Evolutionary conservation across 2,113 vertebrate genomes (phyloP).

Genomic region (Naja naja): DNA sequence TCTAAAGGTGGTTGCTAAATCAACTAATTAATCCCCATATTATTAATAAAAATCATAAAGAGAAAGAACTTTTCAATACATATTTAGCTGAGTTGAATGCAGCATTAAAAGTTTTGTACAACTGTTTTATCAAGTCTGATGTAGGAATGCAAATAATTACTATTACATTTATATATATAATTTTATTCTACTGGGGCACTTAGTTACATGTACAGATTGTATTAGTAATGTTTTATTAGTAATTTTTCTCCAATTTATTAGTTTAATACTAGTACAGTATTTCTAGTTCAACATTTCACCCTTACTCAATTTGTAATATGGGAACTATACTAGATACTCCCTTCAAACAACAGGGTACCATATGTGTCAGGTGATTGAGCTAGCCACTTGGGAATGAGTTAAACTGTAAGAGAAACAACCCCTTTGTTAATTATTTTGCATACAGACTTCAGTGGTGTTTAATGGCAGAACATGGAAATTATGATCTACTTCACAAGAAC

Average conservation of each 20-base stretch:
- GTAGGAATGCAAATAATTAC: neutral
- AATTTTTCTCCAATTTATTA: constrained; percentile 12
- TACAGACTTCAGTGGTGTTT: neutral
- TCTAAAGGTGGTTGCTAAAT: constrained; percentile 48
- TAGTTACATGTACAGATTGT: neutral
- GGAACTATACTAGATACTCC: neutral
- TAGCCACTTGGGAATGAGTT: neutral
- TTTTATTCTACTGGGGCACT: neutral
- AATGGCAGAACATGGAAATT: neutral
- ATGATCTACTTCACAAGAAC: neutral
- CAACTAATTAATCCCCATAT: constrained; percentile 42
- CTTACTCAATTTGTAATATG: neutral
- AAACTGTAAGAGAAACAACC: neutral
- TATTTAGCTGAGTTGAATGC: constrained; percentile 8
- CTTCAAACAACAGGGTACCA: neutral
- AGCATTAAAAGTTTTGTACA: neutral
- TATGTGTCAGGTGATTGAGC: neutral
- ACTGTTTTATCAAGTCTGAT: neutral
- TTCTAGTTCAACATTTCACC: neutral
- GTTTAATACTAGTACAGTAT: neutral
- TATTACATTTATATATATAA: neutral
- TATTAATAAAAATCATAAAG: constrained; percentile 1
- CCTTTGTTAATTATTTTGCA: neutral
- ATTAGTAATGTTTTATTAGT: constrained; percentile 1
- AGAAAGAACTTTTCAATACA: neutral